Percentiles rank a stretch among this genome's conserved stretches.
Evolutionary conservation across 2,888 invertebrate genomes (phyloP).

Genomic region (Xestia ashworthii): DNA sequence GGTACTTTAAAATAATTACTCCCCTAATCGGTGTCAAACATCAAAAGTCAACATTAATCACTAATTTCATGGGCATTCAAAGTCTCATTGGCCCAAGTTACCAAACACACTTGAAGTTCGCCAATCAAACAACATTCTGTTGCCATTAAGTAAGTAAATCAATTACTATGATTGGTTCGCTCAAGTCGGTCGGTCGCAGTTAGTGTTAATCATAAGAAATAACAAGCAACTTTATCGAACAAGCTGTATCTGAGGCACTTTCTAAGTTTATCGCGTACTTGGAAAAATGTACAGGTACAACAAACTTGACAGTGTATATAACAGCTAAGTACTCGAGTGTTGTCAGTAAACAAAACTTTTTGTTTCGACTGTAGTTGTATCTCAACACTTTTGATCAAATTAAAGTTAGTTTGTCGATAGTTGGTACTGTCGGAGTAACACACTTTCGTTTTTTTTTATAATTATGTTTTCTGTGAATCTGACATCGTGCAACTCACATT

Average conservation of each 20-base stretch:
- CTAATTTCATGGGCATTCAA: constrained; percentile 29
- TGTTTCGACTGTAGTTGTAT: constrained; percentile 25
- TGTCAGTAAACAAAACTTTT: constrained; percentile 35
- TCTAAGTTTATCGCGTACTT: constrained; percentile 25
- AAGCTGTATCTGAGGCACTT: constrained; percentile 12
- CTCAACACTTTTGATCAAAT: constrained; percentile 6
- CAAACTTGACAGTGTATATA: not conserved
- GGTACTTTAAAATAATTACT: constrained; percentile 33
- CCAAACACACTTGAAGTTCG: constrained; percentile 62
- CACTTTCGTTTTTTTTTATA: not conserved
- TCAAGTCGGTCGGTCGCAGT: constrained; percentile 44
- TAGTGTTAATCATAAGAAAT: constrained; percentile 53
- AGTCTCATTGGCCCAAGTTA: constrained; percentile 47
- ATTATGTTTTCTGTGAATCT: not conserved
- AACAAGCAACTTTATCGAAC: constrained; percentile 42
- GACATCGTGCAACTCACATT: not conserved
- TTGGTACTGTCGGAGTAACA: not conserved
- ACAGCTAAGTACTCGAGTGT: not conserved
- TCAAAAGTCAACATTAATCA: constrained; percentile 22
- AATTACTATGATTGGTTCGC: constrained; percentile 70
- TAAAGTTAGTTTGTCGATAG: not conserved
- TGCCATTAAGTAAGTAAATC: constrained; percentile 66
- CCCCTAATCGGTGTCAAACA: constrained; percentile 19
- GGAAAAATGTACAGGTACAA: not conserved
- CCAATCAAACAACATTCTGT: constrained; percentile 65